Conservation (phyloP, 2,113 vertebrate species). For the Irena cyanogastra region DNA sequence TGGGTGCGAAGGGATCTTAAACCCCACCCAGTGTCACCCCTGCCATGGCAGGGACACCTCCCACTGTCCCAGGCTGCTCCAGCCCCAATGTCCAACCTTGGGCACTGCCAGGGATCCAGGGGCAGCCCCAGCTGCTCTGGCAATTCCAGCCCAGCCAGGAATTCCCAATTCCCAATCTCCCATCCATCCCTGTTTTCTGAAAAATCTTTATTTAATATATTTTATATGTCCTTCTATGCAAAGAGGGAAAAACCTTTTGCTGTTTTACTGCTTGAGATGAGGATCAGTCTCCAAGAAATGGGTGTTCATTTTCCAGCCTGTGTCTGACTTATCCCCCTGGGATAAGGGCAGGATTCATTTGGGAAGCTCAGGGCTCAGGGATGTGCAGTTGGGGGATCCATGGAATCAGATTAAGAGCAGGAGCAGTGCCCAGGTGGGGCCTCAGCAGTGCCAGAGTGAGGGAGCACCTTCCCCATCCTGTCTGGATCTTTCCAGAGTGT, state of each 20-base stretch:
- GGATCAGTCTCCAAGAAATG: background rate
- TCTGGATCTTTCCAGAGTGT: background rate
- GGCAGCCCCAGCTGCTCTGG: background rate
- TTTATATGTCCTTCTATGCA: background rate
- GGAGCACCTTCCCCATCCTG: background rate
- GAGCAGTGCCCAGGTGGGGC: background rate
- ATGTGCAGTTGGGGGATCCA: background rate
- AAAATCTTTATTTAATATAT: background rate
- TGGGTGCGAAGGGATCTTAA: rapidly evolving
- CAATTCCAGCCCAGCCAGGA: background rate
- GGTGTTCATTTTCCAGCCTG: rapidly evolving
- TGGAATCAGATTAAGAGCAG: background rate
- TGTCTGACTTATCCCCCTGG: background rate
- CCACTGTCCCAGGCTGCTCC: background rate
- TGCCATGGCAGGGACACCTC: background rate
- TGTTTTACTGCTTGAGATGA: background rate
- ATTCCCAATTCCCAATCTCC: background rate
- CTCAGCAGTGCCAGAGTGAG: background rate
- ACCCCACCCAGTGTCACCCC: rapidly evolving
- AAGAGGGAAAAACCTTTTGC: background rate
- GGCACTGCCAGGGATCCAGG: background rate
- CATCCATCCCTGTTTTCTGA: background rate
- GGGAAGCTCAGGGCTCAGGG: background rate
- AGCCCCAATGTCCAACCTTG: background rate
- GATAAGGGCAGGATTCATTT: background rate